Percentiles rank a stretch among this genome's conserved stretches.
phyloP scores from a whole-genome alignment of 2,888 invertebrate genomes.

The Drepana falcataria region DNA sequence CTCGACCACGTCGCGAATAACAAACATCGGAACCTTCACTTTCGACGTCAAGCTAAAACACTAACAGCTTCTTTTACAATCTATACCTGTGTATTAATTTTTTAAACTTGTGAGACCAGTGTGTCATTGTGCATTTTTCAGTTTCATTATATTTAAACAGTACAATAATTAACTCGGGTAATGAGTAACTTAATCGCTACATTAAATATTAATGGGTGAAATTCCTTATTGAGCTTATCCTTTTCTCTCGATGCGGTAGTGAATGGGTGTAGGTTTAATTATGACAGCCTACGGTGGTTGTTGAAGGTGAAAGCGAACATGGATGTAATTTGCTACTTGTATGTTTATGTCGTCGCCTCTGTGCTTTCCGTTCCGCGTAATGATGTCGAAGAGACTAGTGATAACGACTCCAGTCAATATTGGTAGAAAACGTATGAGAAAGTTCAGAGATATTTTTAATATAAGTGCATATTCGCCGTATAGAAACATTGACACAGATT shows the following conservation, averaged over 20 bases:
- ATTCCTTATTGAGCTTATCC: constrained; percentile 27
- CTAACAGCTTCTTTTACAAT: constrained; percentile 20
- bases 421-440: constrained; percentile 44
- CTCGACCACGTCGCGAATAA: constrained; percentile 49
- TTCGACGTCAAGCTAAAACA: constrained; percentile 57
- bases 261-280: constrained; percentile 39
- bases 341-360: constrained; percentile 29
- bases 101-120: constrained; percentile 32
- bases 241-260: constrained; percentile 26
- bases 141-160: background rate
- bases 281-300: constrained; percentile 27
- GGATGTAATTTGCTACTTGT: constrained; percentile 36
- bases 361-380: constrained; percentile 38
- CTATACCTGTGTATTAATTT: constrained; percentile 14
- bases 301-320: constrained; percentile 54
- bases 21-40: constrained; percentile 72
- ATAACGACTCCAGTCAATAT: constrained; percentile 49
- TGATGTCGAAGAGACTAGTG: constrained; percentile 20
- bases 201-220: constrained; percentile 28
- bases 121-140: constrained; percentile 19
- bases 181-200: background rate
- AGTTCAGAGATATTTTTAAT: constrained; percentile 25
- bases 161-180: background rate
- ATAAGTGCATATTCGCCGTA: background rate
- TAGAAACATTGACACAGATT: background rate